Conservation (phyloP, 30 jellyfish, hydroid and myxozoan species). For the Mastigias papua region DNA sequence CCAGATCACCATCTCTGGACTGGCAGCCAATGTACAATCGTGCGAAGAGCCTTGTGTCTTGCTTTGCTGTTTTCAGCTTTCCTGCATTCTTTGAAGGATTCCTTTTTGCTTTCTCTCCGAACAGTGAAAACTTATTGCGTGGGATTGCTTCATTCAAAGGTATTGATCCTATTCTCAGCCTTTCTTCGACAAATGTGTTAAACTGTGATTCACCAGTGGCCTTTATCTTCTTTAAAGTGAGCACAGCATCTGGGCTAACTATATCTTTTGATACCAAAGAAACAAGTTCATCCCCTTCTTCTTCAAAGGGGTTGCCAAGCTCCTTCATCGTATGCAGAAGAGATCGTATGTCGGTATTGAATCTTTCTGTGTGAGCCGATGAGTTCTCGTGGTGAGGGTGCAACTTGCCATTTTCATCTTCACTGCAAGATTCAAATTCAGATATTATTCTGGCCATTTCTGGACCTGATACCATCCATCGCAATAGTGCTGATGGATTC, state of each 20-base stretch:
- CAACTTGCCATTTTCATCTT: neutral
- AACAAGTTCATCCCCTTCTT: too few species aligned
- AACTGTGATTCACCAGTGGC: constrained; percentile 35
- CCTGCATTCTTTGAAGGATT: constrained; percentile 21
- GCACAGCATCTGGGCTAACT: constrained; percentile 2
- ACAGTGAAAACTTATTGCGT: constrained; percentile 12
- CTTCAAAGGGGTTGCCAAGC: constrained; percentile 70
- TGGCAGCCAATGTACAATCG: constrained; percentile 62
- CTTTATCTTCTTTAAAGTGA: neutral
- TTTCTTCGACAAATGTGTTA: neutral
- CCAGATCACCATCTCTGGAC: constrained; percentile 54
- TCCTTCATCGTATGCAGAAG: constrained; percentile 11
- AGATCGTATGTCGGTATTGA: constrained; percentile 12
- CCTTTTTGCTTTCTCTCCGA: neutral
- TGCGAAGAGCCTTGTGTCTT: constrained; percentile 62
- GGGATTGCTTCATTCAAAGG: constrained; percentile 5
- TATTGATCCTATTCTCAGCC: constrained; percentile 1
- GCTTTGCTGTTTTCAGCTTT: too few species aligned
- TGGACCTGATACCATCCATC: constrained; percentile 48
- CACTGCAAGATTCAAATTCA: neutral
- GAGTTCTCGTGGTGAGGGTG: constrained; percentile 63
- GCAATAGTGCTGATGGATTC: constrained; percentile 24
- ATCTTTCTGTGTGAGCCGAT: neutral
- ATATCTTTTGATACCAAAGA: neutral
- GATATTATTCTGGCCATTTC: constrained; percentile 26